Conservation (phyloP, 2,888 invertebrate genomes). For the Graphium colonna region DNA sequence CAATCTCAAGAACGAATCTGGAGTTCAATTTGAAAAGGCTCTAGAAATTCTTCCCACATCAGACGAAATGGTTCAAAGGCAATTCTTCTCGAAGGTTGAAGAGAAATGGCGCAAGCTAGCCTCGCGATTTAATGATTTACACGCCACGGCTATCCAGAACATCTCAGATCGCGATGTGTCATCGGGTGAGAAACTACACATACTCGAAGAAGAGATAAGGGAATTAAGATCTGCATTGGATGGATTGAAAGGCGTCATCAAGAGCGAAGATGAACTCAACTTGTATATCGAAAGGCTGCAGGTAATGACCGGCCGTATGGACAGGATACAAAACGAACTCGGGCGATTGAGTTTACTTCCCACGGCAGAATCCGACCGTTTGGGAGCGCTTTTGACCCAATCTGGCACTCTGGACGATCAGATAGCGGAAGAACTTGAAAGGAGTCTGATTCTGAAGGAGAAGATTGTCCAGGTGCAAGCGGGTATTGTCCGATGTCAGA, state of each 20-base stretch:
- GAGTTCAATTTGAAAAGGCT: slow-evolving; percentile 87
- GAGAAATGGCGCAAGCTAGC: slow-evolving; percentile 87
- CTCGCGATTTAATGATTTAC: slow-evolving; percentile 82
- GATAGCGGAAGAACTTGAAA: slow-evolving; percentile 88
- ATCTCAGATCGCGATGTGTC: slow-evolving; percentile 87
- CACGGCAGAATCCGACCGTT: slow-evolving; percentile 87
- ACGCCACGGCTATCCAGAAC: slow-evolving; percentile 83
- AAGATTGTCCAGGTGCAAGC: slow-evolving; percentile 86
- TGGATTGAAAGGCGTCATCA: slow-evolving; percentile 87
- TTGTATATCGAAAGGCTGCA: slow-evolving; percentile 90
- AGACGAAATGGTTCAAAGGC: slow-evolving; percentile 90
- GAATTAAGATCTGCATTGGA: slow-evolving; percentile 86
- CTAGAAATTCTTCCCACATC: slow-evolving; percentile 89
- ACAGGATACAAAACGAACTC: slow-evolving; percentile 89
- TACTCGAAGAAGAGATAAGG: slow-evolving; percentile 87
- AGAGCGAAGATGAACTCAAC: slow-evolving; percentile 90
- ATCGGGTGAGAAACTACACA: slow-evolving; percentile 85
- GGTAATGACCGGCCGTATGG: slow-evolving; percentile 86
- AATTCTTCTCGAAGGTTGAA: slow-evolving; percentile 88
- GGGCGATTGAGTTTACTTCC: slow-evolving; percentile 87
- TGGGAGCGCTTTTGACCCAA: slow-evolving; percentile 84
- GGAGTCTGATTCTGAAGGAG: slow-evolving; percentile 86
- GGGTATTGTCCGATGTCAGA: slow-evolving; percentile 84
- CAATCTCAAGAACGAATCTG: slow-evolving; percentile 86
- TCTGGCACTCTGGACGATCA: slow-evolving; percentile 86